Conservation (phyloP, 2,113 vertebrate species). For the Brachyhypopomus occidentalis region DNA sequence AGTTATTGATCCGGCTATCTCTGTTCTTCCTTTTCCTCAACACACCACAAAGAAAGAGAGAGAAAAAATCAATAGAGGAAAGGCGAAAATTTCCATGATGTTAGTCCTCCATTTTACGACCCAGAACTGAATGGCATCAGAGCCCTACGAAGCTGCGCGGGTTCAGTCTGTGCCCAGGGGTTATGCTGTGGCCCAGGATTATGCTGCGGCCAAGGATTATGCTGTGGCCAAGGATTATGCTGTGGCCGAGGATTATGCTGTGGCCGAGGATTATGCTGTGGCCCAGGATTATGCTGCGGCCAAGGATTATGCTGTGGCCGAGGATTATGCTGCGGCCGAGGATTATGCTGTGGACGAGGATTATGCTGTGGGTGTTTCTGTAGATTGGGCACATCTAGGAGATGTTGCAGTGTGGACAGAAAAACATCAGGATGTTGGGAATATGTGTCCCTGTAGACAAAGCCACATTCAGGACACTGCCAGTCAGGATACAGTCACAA, state of each 20-base stretch:
- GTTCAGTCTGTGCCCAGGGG: too few relatives aligned
- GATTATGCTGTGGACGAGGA: too few relatives aligned
- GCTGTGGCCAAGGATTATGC: too few relatives aligned
- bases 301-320: too few relatives aligned
- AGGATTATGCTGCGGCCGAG: too few relatives aligned
- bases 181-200: too few relatives aligned
- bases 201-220: too few relatives aligned
- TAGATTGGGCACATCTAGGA: neutral
- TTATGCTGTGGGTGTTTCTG: neutral
- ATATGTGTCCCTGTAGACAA: neutral
- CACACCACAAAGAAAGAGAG: conserved; percentile 40
- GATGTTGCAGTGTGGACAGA: neutral
- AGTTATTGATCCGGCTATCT: conserved; percentile 49
- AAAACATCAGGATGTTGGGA: neutral
- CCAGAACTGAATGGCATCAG: conserved; percentile 18
- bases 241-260: too few relatives aligned
- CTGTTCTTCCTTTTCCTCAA: conserved; percentile 34
- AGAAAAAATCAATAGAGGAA: conserved; percentile 43
- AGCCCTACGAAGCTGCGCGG: too few relatives aligned
- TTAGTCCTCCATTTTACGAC: conserved; percentile 42
- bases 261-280: too few relatives aligned
- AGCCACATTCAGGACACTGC: neutral
- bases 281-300: too few relatives aligned
- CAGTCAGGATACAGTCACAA: too few relatives aligned
- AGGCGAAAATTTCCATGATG: conserved; percentile 38